Percentiles rank a stretch among this genome's conserved stretches.
Conservation (phyloP, 2,797 vertebrate genomes). For the Nothura maculosa region DNA sequence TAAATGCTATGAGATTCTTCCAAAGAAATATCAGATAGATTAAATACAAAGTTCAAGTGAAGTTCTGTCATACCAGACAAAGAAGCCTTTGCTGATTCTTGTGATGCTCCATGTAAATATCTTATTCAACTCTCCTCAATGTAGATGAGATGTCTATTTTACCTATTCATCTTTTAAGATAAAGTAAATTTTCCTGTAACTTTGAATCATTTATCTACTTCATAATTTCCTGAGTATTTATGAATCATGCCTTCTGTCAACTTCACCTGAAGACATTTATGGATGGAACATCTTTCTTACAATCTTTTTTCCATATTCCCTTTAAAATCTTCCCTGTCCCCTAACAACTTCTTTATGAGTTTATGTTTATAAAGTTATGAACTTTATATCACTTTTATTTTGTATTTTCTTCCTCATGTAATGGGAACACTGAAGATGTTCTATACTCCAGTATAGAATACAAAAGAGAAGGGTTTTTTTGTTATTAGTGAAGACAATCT, state of each 20-base stretch:
- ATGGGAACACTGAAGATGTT: background rate
- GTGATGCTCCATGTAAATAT: background rate
- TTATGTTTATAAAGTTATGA: no score
- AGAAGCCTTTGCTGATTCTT: background rate
- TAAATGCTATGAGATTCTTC: background rate
- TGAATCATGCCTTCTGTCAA: background rate
- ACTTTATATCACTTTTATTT: background rate
- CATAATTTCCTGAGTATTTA: background rate
- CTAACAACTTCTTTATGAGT: background rate
- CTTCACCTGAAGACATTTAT: background rate
- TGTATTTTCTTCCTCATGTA: background rate
- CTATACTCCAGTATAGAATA: accelerated
- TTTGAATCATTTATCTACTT: background rate
- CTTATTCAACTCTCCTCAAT: accelerated
- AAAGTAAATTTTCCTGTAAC: background rate
- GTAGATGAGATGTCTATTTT: background rate
- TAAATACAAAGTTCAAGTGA: background rate
- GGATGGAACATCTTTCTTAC: background rate
- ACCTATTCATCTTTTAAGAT: background rate
- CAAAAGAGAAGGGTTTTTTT: background rate
- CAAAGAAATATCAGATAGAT: background rate
- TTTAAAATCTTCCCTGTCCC: background rate
- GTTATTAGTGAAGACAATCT: background rate
- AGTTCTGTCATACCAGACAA: background rate
- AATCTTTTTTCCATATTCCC: background rate